Conservation (phyloP, 2,888 invertebrate species). For the Scrobipalpa atriplicella region DNA sequence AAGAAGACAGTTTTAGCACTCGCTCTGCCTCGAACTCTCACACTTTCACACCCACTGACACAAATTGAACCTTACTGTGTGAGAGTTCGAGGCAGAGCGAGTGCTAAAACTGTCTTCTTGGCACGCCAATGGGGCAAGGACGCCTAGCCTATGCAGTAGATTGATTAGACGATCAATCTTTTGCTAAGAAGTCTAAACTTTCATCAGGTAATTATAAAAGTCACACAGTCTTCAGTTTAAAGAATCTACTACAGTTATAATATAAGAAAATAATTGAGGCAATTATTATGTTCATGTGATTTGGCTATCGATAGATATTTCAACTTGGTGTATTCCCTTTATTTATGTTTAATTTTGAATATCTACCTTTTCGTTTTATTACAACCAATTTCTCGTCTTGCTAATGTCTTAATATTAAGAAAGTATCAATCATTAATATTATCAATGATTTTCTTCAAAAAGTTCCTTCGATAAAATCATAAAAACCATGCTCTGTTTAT, state of each 20-base stretch:
- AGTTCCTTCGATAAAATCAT: no score
- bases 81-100: constrained; percentile 44
- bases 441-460: no score
- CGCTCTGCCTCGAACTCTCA: constrained; percentile 61
- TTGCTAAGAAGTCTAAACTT: constrained; percentile 46
- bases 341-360: neutral
- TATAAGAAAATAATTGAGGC: no score
- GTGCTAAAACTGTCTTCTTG: constrained; percentile 63
- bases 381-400: neutral
- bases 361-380: no score
- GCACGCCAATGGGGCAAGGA: constrained; percentile 79
- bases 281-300: no score
- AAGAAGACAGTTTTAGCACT: constrained; percentile 72
- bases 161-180: constrained; percentile 79
- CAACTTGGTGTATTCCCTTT: no score
- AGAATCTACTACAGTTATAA: no score
- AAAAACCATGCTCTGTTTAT: no score
- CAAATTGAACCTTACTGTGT: constrained; percentile 58
- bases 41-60: constrained; percentile 62
- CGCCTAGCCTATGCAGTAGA: constrained; percentile 72
- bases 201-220: neutral
- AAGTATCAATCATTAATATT: no score
- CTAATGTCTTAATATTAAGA: no score
- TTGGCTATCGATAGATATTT: no score
- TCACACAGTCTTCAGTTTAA: neutral